Base-by-base conservation (phyloP, 1,140 invertebrate genomes). In the Oedothorax gibbosus region DNA sequence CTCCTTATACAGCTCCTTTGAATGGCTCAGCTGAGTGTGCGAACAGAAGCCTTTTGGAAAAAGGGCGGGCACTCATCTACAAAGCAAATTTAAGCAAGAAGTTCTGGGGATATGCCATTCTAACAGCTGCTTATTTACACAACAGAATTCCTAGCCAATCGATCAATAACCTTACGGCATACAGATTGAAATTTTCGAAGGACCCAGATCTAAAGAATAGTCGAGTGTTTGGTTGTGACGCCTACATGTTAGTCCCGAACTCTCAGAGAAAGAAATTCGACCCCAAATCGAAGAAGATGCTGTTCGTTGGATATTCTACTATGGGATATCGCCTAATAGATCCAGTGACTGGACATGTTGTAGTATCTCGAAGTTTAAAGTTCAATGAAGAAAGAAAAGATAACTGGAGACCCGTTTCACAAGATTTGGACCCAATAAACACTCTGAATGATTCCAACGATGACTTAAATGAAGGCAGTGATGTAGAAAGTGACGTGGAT, bases 191-290 rank as follows among this genome's bases (percentile, higher is more conserved):
- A 87, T 87, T 86, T 18, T 85, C 86, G 0, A 88, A 76, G 51
- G 89, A 89, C 60, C 88, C 89, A 2, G 85, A 83, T 51, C 49
- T 90, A 2, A 76, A 50, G 14, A 85, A 90, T 86, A 62, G 90
- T 2, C 57, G 87, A 85, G 83, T 89, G 12, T 90, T 90, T 75
- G 89, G 89, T 15, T 89, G 87, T 86, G 69, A 85, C 71, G 89
- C 89, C 18, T 90, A 87, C 62, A 86, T 79, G 0, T 85, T 87
- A 6, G 66, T 75, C 15, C 80, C 69, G 12, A 21, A 71, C n/a
- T 53, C 14, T 5, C 18, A 20, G 20, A 71, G 79, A 49, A 81
- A 72, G 11, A 71, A 81, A 50, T 62, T 72, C 14, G 66, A 81
- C 69, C 20, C 3, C 7, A 81, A 81, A 60, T 81, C 51, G n/a